Percentiles rank a stretch among this genome's conserved stretches.
phyloP scores from a whole-genome alignment of 2,888 invertebrate species.

The Sminthurinus aureus region DNA sequence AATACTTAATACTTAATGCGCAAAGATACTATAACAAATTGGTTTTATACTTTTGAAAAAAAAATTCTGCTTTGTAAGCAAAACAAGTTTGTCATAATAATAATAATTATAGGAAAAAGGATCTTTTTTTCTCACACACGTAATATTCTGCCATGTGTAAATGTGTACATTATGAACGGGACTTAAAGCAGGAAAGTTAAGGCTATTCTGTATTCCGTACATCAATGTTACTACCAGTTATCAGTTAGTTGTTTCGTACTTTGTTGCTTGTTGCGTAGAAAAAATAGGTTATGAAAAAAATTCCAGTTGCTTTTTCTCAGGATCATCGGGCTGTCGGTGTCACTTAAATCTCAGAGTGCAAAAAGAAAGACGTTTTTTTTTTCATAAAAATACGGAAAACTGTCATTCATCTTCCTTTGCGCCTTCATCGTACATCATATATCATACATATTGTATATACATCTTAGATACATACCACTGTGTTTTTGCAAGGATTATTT shows the following conservation, averaged over 20 bases:
- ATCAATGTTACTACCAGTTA: neutral
- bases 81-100: too few relatives aligned
- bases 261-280: neutral
- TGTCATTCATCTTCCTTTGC: neutral
- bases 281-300: neutral
- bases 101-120: too few relatives aligned
- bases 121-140: too few relatives aligned
- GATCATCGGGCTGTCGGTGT: neutral
- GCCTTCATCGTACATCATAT: neutral
- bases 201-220: neutral
- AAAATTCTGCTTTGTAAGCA: too few relatives aligned
- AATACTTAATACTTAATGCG: too few relatives aligned
- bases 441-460: neutral
- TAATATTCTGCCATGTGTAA: too few relatives aligned
- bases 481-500: neutral
- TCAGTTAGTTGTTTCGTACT: neutral
- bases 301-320: neutral
- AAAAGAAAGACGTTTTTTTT: neutral
- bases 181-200: too few relatives aligned
- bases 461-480: too few relatives aligned
- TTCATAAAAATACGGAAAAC: neutral
- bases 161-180: too few relatives aligned
- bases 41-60: too few relatives aligned
- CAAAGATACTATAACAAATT: too few relatives aligned
- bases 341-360: neutral